phyloP scores from a whole-genome alignment of 1,140 invertebrate species.

The Drosophila burlai region DNA sequence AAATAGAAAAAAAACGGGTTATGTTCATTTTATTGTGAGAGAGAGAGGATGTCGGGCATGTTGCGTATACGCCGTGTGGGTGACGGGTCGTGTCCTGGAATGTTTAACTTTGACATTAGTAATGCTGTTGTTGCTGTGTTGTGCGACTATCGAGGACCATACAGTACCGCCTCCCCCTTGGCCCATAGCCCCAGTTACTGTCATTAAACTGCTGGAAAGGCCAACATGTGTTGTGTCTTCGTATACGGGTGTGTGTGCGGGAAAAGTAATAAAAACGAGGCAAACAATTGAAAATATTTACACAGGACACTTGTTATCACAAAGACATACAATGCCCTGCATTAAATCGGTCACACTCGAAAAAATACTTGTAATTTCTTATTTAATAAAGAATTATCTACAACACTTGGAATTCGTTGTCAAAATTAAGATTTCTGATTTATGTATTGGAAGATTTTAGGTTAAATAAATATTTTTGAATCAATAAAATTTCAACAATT shows the following conservation, averaged over 20 bases:
- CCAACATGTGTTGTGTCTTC: slow-evolving; percentile 38
- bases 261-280: slow-evolving; percentile 79
- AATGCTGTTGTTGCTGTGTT: slow-evolving; percentile 44
- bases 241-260: slow-evolving; percentile 22
- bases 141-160: slow-evolving; percentile 43
- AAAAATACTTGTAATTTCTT: neutral
- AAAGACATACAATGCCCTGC: slow-evolving; percentile 63
- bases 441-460: too few relatives aligned
- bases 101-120: slow-evolving; percentile 78
- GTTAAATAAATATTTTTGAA: too few relatives aligned
- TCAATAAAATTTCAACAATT: too few relatives aligned
- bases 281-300: slow-evolving; percentile 83
- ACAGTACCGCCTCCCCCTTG: slow-evolving; percentile 1
- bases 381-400: too few relatives aligned
- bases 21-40: slow-evolving; percentile 38
- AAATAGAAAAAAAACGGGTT: slow-evolving; percentile 19
- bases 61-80: slow-evolving; percentile 61
- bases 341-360: neutral
- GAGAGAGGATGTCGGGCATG: slow-evolving; percentile 34
- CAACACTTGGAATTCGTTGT: too few relatives aligned
- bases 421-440: too few relatives aligned
- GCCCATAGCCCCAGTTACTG: slow-evolving; percentile 20
- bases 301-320: slow-evolving; percentile 82
- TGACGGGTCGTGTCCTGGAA: slow-evolving; percentile 54
- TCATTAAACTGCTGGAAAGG: slow-evolving; percentile 51